Evolutionary conservation across 1,140 invertebrate species (phyloP).

Genomic region (Pseudomyrmex pallidus): DNA sequence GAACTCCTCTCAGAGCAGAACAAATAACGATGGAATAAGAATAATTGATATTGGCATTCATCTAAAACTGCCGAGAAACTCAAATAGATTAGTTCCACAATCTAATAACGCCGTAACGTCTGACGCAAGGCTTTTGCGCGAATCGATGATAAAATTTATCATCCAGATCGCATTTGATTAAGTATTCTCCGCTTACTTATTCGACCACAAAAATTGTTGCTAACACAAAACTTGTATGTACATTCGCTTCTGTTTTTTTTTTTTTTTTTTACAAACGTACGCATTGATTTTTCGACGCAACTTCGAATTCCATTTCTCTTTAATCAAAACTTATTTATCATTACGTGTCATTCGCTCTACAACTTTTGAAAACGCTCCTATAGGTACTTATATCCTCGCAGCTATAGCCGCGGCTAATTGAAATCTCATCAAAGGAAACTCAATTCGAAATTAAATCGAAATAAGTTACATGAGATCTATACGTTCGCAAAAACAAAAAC

Average conservation of each 20-base stretch:
- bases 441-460: neutral
- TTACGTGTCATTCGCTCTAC: neutral
- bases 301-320: neutral
- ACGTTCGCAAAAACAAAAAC: neutral
- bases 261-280: neutral
- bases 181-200: neutral
- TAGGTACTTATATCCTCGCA: neutral
- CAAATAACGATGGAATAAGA: neutral
- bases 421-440: neutral
- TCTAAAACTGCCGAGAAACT: neutral
- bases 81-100: conserved; percentile 9
- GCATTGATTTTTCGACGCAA: neutral
- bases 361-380: neutral
- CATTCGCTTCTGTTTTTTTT: neutral
- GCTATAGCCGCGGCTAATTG: neutral
- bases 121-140: neutral
- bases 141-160: conserved; percentile 11
- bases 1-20: neutral
- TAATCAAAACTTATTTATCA: neutral
- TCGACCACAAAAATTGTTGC: neutral
- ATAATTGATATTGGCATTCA: conserved; percentile 6
- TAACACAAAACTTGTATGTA: neutral
- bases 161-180: neutral
- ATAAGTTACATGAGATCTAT: neutral
- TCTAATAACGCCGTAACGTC: neutral